A percentile compares a stretch with the other conserved stretches of the same genome.
These are phyloP conservation scores for Enteromius thamalakanensis DNA, from an alignment of 2,797 vertebrate species.

Conservation along the genomic window DNA sequence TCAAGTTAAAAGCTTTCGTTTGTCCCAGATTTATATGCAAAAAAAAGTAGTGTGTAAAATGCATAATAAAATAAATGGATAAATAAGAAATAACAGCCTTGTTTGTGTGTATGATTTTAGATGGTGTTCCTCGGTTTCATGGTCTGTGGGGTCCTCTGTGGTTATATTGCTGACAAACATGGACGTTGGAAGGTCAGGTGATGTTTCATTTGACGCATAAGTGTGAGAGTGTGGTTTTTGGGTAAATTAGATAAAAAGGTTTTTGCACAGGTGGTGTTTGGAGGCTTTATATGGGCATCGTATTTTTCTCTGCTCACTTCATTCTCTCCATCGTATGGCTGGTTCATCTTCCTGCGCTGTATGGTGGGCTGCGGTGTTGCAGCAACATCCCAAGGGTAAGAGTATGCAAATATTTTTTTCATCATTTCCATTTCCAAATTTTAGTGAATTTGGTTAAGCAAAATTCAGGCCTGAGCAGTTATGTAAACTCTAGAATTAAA, in stretches of 20 bases:
- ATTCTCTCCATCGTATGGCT: conserved; percentile 87
- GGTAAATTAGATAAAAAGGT: neutral
- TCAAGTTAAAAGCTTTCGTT: neutral
- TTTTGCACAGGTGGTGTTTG: conserved; percentile 82
- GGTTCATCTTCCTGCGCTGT: conserved; percentile 92
- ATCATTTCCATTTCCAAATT: conserved; percentile 29
- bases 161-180: conserved; percentile 87
- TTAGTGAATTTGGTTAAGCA: no score
- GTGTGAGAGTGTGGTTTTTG: neutral
- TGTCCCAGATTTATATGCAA: neutral
- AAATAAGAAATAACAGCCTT: neutral
- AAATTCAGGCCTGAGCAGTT: neutral
- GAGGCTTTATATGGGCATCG: conserved; percentile 89
- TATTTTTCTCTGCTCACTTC: conserved; percentile 95
- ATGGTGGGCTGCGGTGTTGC: conserved; percentile 94
- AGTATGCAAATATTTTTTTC: conserved; percentile 5
- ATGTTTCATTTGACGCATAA: neutral
- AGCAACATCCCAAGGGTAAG: conserved; percentile 90
- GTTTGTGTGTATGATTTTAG: conserved; percentile 69
- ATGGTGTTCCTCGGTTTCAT: conserved; percentile 98
- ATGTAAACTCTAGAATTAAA: neutral
- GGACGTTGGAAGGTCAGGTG: conserved; percentile 90
- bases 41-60: neutral
- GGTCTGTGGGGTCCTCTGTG: conserved; percentile 85
- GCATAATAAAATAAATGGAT: neutral